Base-by-base conservation (phyloP, 2,113 vertebrate species). In the Parus major region DNA sequence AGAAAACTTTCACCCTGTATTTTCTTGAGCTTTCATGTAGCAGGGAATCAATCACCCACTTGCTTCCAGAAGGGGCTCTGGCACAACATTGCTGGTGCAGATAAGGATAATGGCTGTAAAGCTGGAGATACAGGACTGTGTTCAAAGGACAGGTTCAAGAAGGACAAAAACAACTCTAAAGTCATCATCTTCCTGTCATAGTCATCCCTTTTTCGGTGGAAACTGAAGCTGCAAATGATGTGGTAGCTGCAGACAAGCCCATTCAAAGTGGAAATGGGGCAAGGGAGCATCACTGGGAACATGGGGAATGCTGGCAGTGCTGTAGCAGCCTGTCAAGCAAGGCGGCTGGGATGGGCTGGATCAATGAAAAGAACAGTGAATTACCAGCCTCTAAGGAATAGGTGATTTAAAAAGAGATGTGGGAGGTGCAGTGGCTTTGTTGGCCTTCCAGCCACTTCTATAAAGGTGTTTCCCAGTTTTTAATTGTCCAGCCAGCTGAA, bases 361-460 rank as follows among this genome's bases (percentile, higher is more conserved):
- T 93, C 39, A 7, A 83, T 79, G 70, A 18, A 59, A 83, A 39
- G 31, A 92, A 63, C 60, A 86, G 83, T 91, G 94, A 95, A 76
- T 86, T 61, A 18, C 55, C 66, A 77, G 27, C 13, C 46, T 82
- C 57, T 73, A 60, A 86, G 71, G 50, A 91, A 14, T 0, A 72
- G 35, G 70, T 65, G 63, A 72, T 85, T 60, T n/a, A 86, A 92
- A 55, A 47, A 16, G 68, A 66, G 17, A 53, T 36, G 36, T 47
- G 55, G 36, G 55, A 90, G 18, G 22, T 68, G 24, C 36, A 59
- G 12, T 29, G n/a, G 49, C 41, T 83, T 80, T 88, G 12, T 53
- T 88, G 42, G 36, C 78, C 44, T 82, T 79, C 22, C 57, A 68
- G 52, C 29, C 29, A 55, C 49, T 71, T 75, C 12, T 64, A 11